Evolutionary conservation across 2,797 vertebrate genomes (phyloP), one percentile per base, ranked within the genome.

Genomic region (Miichthys miiuy): DNA sequence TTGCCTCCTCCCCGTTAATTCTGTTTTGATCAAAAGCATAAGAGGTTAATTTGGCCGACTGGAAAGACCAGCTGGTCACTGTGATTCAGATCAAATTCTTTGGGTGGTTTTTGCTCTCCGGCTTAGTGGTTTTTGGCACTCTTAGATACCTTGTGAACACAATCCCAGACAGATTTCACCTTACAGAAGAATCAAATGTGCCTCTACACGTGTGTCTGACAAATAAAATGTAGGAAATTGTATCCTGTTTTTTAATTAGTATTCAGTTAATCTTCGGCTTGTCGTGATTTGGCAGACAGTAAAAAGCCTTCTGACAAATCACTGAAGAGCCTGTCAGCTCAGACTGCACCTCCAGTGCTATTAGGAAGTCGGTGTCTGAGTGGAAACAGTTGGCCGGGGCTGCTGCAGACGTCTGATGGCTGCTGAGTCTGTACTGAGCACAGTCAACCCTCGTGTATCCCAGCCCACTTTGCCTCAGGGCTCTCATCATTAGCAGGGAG

Each of bases 21-120:
- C 91, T 92, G 85, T 95, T 95, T 94, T 92, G 86, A 94, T 94
- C 92, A 93, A 94, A 95, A 94, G 78, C 87, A 87, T 57, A 58
- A 81, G 88, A 88, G 89, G 90, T 91, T 92, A 82, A 92, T 93
- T 91, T 93, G 87, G 91, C 88, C 77, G 84, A 79, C 85, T 86
- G 76, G 67, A 72, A 80, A 69, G 78, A 91, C 87, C 94, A 95
- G 91, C 92, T 94, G 94, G 93, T 87, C 87, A 82, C 76, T 76
- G 77, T 75, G 80, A 86, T 87, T 73, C 80, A 89, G 92, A 92
- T 93, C 80, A 89, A 87, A 94, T 93, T 85, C 71, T 80, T 64
- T 27, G 74, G 69, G 30, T 72, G 13, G 73, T 58, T 80, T 54
- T 84, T 16, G 74, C 77, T 88, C 64, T 80, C 71, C 77, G 77